These are phyloP conservation scores for Apis laboriosa DNA, from an alignment of 1,140 invertebrate genomes.

Conservation along the genomic window DNA sequence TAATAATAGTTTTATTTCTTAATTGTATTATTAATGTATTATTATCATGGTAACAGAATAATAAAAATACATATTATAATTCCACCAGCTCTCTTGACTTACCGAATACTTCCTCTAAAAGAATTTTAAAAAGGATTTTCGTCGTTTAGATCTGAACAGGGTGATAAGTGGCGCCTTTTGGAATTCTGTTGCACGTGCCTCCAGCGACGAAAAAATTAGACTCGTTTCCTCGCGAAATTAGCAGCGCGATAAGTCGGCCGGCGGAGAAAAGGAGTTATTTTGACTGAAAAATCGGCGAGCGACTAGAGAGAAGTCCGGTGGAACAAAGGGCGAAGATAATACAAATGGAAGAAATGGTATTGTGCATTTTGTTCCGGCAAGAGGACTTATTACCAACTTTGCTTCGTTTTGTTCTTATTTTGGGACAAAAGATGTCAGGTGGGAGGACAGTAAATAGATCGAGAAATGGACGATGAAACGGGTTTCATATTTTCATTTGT, in stretches of 20 bases:
- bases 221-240: slow-evolving; percentile 16
- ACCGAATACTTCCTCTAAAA: background rate
- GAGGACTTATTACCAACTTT: background rate
- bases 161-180: background rate
- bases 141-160: slow-evolving; percentile 7
- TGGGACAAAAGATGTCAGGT: background rate
- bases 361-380: background rate
- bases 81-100: background rate
- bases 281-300: background rate
- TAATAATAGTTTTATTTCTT: no score
- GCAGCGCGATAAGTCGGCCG: background rate
- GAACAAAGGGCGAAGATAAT: background rate
- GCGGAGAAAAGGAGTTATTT: background rate
- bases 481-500: background rate
- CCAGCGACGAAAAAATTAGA: slow-evolving; percentile 1
- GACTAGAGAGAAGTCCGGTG: background rate
- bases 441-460: background rate
- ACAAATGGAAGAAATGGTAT: background rate
- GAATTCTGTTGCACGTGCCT: background rate
- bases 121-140: background rate
- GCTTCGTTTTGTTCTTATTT: background rate
- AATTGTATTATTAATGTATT: no score
- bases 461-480: background rate
- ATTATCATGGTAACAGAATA: background rate
- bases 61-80: background rate